These are phyloP conservation scores for Polylopha cassiicola DNA, from an alignment of 2,888 invertebrate genomes.

Conservation along the genomic window DNA sequence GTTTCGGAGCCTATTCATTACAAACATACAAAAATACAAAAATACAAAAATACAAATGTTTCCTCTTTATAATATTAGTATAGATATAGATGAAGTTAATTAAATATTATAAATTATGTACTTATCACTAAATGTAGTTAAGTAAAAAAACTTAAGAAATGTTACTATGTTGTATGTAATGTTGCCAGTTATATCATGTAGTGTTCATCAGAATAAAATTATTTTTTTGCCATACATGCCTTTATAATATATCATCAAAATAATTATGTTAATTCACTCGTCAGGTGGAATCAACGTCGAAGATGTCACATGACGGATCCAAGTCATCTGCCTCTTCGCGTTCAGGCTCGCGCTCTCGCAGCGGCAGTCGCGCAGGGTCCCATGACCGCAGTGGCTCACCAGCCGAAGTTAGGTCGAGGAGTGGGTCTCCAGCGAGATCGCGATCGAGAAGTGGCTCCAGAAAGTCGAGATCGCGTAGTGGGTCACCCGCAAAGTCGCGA, in stretches of 20 bases:
- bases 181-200: no score
- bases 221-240: not conserved
- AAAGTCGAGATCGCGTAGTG: conserved; percentile 25
- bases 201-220: not conserved
- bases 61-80: no score
- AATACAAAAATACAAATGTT: no score
- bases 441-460: conserved; percentile 28
- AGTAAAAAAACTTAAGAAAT: no score
- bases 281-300: conserved; percentile 52
- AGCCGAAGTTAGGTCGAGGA: conserved; percentile 13
- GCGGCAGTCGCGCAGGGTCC: conserved; percentile 30
- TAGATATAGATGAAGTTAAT: no score
- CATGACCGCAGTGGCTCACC: conserved; percentile 29
- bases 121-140: no score
- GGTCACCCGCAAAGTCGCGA: conserved; percentile 22
- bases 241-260: not conserved
- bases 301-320: conserved; percentile 57
- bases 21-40: no score
- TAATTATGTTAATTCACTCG: conserved; percentile 2
- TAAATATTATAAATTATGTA: no score
- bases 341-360: conserved; percentile 25
- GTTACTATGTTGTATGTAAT: no score
- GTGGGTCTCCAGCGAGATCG: conserved; percentile 23
- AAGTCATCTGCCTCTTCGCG: no score
- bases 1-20: no score